phyloP scores from a whole-genome alignment of 2,113 vertebrate genomes.

The Parus major region DNA sequence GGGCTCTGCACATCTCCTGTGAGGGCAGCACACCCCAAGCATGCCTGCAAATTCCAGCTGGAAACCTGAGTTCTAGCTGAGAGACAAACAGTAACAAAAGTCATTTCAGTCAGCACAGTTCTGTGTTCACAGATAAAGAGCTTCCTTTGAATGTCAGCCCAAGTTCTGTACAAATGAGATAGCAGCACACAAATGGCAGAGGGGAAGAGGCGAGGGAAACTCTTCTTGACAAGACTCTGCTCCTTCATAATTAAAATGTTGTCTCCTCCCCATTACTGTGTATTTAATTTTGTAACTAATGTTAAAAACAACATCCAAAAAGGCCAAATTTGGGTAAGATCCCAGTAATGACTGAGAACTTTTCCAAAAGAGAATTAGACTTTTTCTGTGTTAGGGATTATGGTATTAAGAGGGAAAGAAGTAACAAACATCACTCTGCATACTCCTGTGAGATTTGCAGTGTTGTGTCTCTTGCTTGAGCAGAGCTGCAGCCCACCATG shows the following conservation, averaged over 20 bases:
- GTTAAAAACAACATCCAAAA: background rate
- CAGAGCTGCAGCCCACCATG: background rate
- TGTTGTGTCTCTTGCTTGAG: background rate
- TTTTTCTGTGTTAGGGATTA: background rate
- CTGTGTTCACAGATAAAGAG: background rate
- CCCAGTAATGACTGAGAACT: background rate
- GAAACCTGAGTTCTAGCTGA: slow-evolving; percentile 17
- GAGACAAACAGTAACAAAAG: background rate
- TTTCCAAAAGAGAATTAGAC: background rate
- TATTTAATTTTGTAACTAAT: background rate
- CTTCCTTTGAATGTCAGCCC: background rate
- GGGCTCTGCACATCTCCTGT: background rate
- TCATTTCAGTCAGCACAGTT: slow-evolving; percentile 3
- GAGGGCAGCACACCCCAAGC: background rate
- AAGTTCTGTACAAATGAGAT: slow-evolving; percentile 1
- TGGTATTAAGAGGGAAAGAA: background rate
- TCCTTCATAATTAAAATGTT: background rate
- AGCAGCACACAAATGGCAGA: background rate
- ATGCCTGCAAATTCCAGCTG: background rate
- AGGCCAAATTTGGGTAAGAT: background rate
- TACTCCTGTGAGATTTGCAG: rapidly evolving
- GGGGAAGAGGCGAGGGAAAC: background rate
- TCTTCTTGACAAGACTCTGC: background rate
- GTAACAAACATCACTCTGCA: background rate
- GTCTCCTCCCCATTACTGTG: background rate